Evolutionary conservation across 1,140 invertebrate genomes (phyloP).

Genomic region (Drosophila ananassae): DNA sequence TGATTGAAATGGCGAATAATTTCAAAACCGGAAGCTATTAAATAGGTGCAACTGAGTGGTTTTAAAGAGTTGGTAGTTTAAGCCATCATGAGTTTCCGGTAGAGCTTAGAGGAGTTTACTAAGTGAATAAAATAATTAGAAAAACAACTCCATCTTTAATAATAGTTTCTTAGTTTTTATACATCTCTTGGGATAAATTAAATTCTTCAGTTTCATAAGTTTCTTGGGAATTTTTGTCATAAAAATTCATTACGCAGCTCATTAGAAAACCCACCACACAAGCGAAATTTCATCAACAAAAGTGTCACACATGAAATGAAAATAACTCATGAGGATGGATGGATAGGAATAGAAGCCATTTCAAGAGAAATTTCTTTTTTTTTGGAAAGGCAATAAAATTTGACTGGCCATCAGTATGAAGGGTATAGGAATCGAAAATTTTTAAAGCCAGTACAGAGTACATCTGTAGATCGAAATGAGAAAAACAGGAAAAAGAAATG

Average conservation of each 20-base stretch:
- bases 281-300: slow-evolving; percentile 19
- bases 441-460: slow-evolving; percentile 29
- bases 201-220: slow-evolving; percentile 4
- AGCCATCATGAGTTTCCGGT: slow-evolving; percentile 1
- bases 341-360: slow-evolving; percentile 21
- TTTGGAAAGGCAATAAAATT: slow-evolving; percentile 37
- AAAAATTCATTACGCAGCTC: slow-evolving; percentile 30
- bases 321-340: slow-evolving; percentile 18
- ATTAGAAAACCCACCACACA: slow-evolving; percentile 13
- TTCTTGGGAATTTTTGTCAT: slow-evolving; percentile 7
- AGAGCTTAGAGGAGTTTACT: too few species aligned
- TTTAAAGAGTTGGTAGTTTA: not conserved
- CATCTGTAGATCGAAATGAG: slow-evolving; percentile 28
- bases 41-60: slow-evolving; percentile 12
- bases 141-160: too few species aligned
- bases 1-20: slow-evolving; percentile 64
- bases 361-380: slow-evolving; percentile 15
- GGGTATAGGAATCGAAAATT: slow-evolving; percentile 14
- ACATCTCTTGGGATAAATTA: not conserved
- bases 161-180: not conserved
- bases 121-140: too few species aligned
- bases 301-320: slow-evolving; percentile 26
- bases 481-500: slow-evolving; percentile 40
- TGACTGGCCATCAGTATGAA: slow-evolving; percentile 28
- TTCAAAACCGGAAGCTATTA: slow-evolving; percentile 72